phyloP scores from a whole-genome alignment of 2,797 vertebrate species.

The Masticophis lateralis region DNA sequence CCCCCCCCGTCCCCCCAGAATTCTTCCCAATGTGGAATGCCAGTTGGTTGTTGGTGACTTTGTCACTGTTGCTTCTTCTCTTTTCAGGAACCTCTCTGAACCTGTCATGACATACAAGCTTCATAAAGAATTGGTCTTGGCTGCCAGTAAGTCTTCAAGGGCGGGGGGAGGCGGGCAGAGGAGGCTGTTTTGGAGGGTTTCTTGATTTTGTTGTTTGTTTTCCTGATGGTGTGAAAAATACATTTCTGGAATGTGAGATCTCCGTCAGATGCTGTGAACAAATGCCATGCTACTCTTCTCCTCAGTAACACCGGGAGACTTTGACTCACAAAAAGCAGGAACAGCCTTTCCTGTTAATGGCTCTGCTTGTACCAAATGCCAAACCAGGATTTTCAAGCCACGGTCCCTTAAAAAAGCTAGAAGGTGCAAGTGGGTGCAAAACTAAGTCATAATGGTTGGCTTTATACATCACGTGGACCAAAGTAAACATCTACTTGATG shows the following conservation, averaged over 20 bases:
- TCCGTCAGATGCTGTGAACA: neutral
- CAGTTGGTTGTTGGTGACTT: conserved; percentile 25
- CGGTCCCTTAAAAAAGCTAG: neutral
- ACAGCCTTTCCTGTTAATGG: neutral
- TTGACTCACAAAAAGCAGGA: neutral
- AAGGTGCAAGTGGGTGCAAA: neutral
- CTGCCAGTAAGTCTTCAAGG: conserved; percentile 86
- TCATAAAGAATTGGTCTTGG: conserved; percentile 88
- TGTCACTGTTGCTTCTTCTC: neutral
- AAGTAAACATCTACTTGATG: neutral
- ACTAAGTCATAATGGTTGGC: neutral
- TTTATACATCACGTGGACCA: neutral
- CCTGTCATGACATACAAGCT: conserved; percentile 95
- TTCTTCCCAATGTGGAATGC: fast-evolving
- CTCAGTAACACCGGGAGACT: neutral
- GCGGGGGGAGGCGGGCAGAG: neutral
- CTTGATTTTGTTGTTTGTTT: neutral
- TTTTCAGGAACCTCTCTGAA: conserved; percentile 89
- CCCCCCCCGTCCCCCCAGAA: neutral
- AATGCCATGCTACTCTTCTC: neutral
- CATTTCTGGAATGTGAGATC: neutral
- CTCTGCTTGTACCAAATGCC: neutral
- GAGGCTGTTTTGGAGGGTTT: fast-evolving
- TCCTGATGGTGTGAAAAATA: neutral
- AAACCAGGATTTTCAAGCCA: neutral